Evolutionary conservation across 2,797 vertebrate species (phyloP), one percentile per base, ranked within the genome.

Genomic region (Sebastes flavidus): DNA sequence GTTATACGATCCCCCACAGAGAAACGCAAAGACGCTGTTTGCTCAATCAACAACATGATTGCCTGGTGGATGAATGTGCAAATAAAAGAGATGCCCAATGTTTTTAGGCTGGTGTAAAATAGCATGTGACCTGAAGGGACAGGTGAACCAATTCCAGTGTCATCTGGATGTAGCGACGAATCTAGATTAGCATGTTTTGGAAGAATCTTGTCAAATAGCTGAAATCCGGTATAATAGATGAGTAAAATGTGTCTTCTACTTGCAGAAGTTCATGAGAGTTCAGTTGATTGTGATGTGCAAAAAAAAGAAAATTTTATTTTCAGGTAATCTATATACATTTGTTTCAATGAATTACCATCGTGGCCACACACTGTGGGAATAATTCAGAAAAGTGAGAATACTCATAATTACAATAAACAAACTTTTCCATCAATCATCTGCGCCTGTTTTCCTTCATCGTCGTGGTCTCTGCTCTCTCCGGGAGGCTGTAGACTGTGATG

Each of bases 401-500:
- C 5, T 27, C 5, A 56, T 30, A 20, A 67, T 63, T 8, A 65
- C 22, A 81, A 60, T 30, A 54, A 22, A 77, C 16, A n/a, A 67
- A 65, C 8, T 58, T 69, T 72, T 66, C 2, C 32, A 36, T 61
- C 0, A 13, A 25, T 87, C 74, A 92, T 92, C 32, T 87, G 56
- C 30, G 55, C 46, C 6, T 52, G 52, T 75, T 80, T 59, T 88
- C 86, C 68, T 71, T 89, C 86, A 87, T 91, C 82, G 80, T 86
- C 3, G 54, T 70, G 72, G 85, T 85, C 61, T 93, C 83, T 14
- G 69, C 62, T 89, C 54, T 94, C 66, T 55, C 42, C 1, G 90
- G 92, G 29, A 98, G 95, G 46, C 85, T 95, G 75, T 99, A 99
- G 78, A 99, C 96, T 0, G 97, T 98, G 92, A 99, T 95, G 65